Percentiles rank a stretch among this genome's conserved stretches.
Conservation (phyloP, 1,140 invertebrate species). For the Polypedilum pembai region DNA sequence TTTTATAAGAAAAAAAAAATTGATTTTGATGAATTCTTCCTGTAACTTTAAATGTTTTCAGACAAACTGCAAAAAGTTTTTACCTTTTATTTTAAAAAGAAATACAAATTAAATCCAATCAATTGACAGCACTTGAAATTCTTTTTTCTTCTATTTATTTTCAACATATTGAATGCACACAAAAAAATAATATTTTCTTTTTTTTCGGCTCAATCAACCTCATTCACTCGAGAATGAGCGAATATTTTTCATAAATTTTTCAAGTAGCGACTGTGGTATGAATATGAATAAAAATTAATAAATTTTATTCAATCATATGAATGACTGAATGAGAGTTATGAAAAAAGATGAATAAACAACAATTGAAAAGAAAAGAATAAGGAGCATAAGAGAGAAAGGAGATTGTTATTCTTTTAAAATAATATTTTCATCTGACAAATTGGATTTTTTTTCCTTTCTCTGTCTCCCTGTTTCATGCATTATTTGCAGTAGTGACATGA, state of each 20-base stretch:
- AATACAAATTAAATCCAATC: background rate
- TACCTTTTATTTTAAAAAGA: background rate
- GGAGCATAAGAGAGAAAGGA: background rate
- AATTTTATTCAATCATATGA: background rate
- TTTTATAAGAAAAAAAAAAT: no score
- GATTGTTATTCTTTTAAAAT: slow-evolving; percentile 25
- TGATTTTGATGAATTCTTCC: no score
- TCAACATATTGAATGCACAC: background rate
- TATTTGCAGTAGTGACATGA: slow-evolving; percentile 8
- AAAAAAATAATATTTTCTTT: no score
- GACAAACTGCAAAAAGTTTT: no score
- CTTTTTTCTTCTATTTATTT: background rate
- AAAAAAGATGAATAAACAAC: background rate
- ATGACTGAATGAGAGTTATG: background rate
- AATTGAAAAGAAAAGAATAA: background rate
- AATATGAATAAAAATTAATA: background rate
- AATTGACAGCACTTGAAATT: slow-evolving; percentile 11
- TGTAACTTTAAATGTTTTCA: no score
- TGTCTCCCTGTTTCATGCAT: background rate
- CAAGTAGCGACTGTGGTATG: background rate
- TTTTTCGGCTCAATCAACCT: no score
- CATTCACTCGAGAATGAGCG: background rate
- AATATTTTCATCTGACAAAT: slow-evolving; percentile 27
- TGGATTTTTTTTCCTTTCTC: slow-evolving; percentile 23
- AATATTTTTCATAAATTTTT: background rate